phyloP scores from a whole-genome alignment of 2,113 vertebrate species.

The Lynx canadensis region DNA sequence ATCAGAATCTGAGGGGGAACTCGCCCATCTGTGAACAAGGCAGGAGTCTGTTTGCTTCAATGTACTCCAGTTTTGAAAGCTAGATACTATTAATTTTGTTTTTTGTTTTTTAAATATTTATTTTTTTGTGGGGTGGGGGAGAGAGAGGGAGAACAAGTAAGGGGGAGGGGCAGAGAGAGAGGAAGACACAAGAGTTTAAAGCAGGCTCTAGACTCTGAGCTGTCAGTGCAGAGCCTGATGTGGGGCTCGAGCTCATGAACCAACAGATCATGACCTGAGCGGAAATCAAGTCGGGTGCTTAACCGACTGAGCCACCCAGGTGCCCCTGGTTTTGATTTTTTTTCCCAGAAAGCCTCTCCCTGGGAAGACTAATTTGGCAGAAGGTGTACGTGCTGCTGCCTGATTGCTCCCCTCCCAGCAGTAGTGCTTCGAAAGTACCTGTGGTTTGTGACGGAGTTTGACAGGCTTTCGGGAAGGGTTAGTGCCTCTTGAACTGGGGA shows the following conservation, averaged over 20 bases:
- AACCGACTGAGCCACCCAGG: too few species aligned
- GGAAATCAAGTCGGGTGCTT: too few species aligned
- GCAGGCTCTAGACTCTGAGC: too few species aligned
- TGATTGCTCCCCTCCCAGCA: constrained; percentile 5
- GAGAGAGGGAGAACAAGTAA: too few species aligned
- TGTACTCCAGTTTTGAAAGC: constrained; percentile 2
- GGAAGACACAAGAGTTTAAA: too few species aligned
- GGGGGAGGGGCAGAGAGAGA: too few species aligned
- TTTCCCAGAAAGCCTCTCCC: neutral
- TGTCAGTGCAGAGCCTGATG: too few species aligned
- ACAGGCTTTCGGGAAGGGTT: constrained; percentile 82
- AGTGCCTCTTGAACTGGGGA: constrained; percentile 85
- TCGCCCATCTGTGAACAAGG: neutral
- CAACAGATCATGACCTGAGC: too few species aligned
- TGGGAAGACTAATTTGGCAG: neutral
- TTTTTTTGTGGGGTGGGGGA: too few species aligned
- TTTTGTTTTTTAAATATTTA: too few species aligned
- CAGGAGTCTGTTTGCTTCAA: neutral
- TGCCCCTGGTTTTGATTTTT: too few species aligned
- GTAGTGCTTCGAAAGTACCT: constrained; percentile 23
- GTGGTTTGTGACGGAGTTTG: constrained; percentile 56
- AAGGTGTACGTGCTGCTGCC: constrained; percentile 16
- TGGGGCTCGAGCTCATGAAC: too few species aligned
- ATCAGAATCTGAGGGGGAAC: neutral
- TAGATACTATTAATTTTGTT: neutral